Evolutionary conservation across 2,113 vertebrate species (phyloP), one percentile per base, ranked within the genome.

Genomic region (Paratilapia polleni): DNA sequence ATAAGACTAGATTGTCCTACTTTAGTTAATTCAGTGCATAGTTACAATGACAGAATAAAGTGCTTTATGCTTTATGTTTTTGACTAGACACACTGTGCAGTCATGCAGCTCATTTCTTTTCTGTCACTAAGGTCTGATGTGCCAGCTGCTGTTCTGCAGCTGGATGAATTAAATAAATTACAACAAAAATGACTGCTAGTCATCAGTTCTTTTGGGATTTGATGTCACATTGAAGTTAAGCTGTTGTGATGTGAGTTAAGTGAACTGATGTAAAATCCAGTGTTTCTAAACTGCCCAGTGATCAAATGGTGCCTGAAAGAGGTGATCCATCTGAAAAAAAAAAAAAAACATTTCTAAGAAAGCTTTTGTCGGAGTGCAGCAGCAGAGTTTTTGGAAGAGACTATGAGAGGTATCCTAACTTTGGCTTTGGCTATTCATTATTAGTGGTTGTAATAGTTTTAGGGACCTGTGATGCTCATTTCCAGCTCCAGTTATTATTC

Each of bases 81-180:
- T 59, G 38, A 47, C 68, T 31, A 41, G 58, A 7, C 41, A 2
- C 3, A 36, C 3, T n/a, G 34, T 78, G 49, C 74, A 31, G 60
- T 59, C 20, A 17, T 13, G 3, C 52, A 24, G 61, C 52, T 77
- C 20, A 49, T 83, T 77, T 66, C 38, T 52, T 24, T 49, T 36
- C 38, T 66, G 28, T 58, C 19, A 5, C 57, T 73, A 26, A 49
- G 57, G 58, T 61, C 17, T 17, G 52, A 64, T 63, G 22, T 31
- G 31, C 47, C 49, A 64, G 73, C 80, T 77, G 87, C 81, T 66
- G 73, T 5, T 80, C 58, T 61, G 34, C 76, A 61, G 34, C 52
- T 66, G 78, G 47, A 58, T 3, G 1, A 64, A 26, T 58, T 4
- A 66, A 78, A 81, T 19, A 2, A 81, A 57, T 54, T 10, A 8